Evolutionary conservation across 2,888 invertebrate genomes (phyloP), one percentile per base, ranked within the genome.

Genomic region (Nephrocerus scutellatus): DNA sequence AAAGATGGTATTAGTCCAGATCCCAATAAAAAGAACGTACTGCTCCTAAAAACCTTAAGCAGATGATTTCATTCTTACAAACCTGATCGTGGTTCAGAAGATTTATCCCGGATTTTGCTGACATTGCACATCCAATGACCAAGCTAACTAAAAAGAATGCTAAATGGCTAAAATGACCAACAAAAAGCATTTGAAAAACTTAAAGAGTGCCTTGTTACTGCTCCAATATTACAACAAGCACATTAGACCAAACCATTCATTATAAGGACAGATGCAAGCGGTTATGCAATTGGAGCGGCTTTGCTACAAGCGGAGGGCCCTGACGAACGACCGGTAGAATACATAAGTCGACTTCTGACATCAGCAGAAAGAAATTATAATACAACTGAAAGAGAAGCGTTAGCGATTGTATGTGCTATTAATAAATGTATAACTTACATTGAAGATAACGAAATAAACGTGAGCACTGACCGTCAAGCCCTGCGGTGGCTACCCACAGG

Each of bases 381-480:
- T 0, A 62, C 63, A 0, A 66, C 65, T 0, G 70, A 71, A 42
- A 51, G 63, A 12, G 71, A 72, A 48, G 57, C 54, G n/a, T n/a
- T n/a, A n/a, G n/a, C n/a, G n/a, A n/a, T n/a, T n/a, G n/a, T n/a
- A 1, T 44, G 62, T 29, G 43, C 6, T 23, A 43, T 12, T 33
- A 36, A 5, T 4, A 67, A 67, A 43, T 70, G 66, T 41, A 39
- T 63, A 15, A 60, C 58, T 1, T 72, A 66, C 40, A 46, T 72
- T 1, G 63, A 67, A 30, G 59, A 61, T 1, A 30, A 52, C 2
- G 41, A 45, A 23, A 16, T 45, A 4, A 33, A 20, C 12, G 24
- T 71, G 0, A 44, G 58, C 4, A 70, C 67, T 0, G 72, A 72
- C 41, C 72, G 72, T 38, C 61, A 68, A 40, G 64, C 70, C 0